A percentile compares a stretch with the other conserved stretches of the same genome.
These are phyloP conservation scores for Leistus spinibarbis DNA, from an alignment of 2,888 invertebrate species.

Conservation along the genomic window DNA sequence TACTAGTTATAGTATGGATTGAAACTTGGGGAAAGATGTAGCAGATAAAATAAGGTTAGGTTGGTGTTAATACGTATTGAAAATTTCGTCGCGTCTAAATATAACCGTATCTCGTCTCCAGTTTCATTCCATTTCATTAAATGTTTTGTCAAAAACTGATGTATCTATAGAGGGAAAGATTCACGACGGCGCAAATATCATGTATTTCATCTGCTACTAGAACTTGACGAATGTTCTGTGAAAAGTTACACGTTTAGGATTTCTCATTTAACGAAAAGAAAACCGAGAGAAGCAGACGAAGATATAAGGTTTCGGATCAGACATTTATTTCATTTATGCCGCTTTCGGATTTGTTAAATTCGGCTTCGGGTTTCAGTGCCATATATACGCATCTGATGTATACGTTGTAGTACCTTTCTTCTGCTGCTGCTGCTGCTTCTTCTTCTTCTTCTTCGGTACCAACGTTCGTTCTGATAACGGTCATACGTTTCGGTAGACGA, in stretches of 20 bases:
- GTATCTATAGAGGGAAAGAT: not conserved
- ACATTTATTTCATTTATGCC: slow-evolving; percentile 39
- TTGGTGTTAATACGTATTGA: not conserved
- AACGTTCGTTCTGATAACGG: not conserved
- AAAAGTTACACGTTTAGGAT: slow-evolving; percentile 27
- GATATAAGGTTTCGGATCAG: slow-evolving; percentile 37
- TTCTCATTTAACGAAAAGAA: slow-evolving; percentile 38
- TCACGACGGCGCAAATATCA: not conserved
- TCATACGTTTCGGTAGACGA: not conserved
- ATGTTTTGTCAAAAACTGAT: not conserved
- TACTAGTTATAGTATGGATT: not conserved
- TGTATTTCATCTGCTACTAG: not conserved
- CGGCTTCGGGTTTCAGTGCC: slow-evolving; percentile 25
- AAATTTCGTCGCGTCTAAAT: not conserved
- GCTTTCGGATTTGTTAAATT: slow-evolving; percentile 38
- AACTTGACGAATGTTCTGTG: not conserved
- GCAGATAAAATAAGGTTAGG: not conserved
- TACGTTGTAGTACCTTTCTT: not conserved
- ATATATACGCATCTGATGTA: not conserved
- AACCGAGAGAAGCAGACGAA: not conserved
- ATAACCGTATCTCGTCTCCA: not conserved
- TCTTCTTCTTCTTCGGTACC: not conserved
- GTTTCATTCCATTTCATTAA: not conserved
- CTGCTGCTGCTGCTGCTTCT: too few species aligned
- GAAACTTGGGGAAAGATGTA: too few species aligned